These are phyloP conservation scores for Callopanchax toddi DNA, from an alignment of 2,113 vertebrate species.

Conservation along the genomic window DNA sequence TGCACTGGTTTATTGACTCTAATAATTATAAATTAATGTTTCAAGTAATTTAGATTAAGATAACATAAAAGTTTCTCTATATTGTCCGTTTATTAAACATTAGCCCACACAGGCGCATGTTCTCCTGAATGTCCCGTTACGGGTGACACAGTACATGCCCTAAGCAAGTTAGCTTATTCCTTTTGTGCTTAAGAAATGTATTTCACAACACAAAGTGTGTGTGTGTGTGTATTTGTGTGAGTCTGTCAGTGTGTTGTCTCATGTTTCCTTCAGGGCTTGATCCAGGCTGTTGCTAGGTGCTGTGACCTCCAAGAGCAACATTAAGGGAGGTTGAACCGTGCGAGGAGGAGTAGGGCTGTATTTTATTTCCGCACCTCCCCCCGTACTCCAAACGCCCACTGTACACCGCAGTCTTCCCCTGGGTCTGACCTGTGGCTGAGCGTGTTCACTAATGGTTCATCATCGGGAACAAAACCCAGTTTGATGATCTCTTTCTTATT, in stretches of 20 bases:
- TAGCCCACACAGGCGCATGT: not conserved
- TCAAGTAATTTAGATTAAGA: not conserved
- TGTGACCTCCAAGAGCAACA: constrained; percentile 70
- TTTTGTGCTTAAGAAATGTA: constrained; percentile 25
- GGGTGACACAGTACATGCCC: not conserved
- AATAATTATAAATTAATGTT: not conserved
- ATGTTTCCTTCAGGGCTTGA: constrained; percentile 54
- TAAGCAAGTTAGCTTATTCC: constrained; percentile 7
- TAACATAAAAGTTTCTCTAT: not conserved
- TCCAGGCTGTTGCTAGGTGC: constrained; percentile 70
- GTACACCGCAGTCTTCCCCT: constrained; percentile 44
- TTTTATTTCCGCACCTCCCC: constrained; percentile 59
- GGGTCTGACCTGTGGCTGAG: constrained; percentile 17
- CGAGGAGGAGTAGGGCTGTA: constrained; percentile 43
- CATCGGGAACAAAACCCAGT: constrained; percentile 29
- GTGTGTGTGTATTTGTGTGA: constrained; percentile 26
- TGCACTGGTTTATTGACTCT: not conserved
- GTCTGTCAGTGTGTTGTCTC: constrained; percentile 46
- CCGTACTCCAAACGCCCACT: constrained; percentile 38
- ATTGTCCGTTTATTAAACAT: not conserved
- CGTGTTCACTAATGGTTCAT: constrained; percentile 39
- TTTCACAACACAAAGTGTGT: constrained; percentile 19
- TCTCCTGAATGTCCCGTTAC: not conserved
- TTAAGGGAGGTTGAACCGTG: constrained; percentile 62
- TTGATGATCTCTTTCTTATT: not conserved